Evolutionary conservation across 2,797 vertebrate genomes (phyloP).

Genomic region (Scolopax rusticola): DNA sequence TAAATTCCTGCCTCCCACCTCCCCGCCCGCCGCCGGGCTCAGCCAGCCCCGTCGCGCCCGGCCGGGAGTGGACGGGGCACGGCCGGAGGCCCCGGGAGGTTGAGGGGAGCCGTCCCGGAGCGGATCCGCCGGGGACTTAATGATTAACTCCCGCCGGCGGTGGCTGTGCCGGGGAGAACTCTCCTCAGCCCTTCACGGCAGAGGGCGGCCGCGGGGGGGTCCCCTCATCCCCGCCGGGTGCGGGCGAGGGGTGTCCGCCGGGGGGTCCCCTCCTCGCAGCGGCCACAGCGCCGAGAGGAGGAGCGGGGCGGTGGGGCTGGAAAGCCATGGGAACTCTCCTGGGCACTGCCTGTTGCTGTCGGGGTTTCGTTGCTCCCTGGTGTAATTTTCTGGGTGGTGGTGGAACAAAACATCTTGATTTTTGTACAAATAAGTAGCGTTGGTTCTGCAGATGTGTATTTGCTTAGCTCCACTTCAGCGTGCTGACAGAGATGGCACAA

Average conservation of each 20-base stretch:
- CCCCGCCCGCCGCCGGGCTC: background rate
- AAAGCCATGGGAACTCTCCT: background rate
- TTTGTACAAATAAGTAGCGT: background rate
- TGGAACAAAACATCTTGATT: background rate
- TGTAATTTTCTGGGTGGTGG: background rate
- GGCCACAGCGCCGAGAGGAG: background rate
- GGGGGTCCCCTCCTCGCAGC: background rate
- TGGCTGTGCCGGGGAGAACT: background rate
- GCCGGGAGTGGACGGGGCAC: background rate
- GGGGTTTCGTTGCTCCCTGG: accelerated
- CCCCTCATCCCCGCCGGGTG: too few species aligned
- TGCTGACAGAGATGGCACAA: background rate
- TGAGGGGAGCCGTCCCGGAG: slow-evolving; percentile 39
- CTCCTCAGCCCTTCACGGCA: background rate
- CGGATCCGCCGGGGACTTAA: slow-evolving; percentile 79
- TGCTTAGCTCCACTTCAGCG: background rate
- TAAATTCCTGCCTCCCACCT: background rate
- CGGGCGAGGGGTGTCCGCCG: too few species aligned
- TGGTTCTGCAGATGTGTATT: background rate
- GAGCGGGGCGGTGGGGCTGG: background rate
- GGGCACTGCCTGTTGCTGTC: accelerated
- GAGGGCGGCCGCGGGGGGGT: background rate
- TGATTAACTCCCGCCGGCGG: slow-evolving; percentile 83
- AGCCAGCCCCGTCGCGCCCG: background rate
- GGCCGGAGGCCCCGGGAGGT: background rate